Conservation (phyloP, 2,797 vertebrate species). For the Enteromius mattozi region DNA sequence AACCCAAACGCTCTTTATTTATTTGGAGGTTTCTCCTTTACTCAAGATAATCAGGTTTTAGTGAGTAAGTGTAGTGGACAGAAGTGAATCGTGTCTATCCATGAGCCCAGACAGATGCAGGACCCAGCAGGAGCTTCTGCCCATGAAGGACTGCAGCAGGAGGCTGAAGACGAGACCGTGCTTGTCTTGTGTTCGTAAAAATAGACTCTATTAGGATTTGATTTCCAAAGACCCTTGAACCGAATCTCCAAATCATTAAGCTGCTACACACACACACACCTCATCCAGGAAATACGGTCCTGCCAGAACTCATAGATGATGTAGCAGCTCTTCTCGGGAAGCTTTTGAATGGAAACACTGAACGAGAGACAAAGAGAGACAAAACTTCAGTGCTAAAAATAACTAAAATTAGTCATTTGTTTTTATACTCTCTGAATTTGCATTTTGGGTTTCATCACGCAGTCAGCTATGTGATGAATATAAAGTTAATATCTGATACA, state of each 20-base stretch:
- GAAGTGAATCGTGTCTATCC: not conserved
- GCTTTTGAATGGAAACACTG: slow-evolving; percentile 91
- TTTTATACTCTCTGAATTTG: not conserved
- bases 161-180: not conserved
- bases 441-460: not conserved
- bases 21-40: not conserved
- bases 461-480: not conserved
- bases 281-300: slow-evolving; percentile 85
- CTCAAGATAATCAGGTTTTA: not conserved
- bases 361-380: slow-evolving; percentile 47
- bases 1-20: not conserved
- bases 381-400: slow-evolving; percentile 30
- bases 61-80: not conserved
- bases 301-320: slow-evolving; percentile 88
- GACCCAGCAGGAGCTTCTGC: not conserved
- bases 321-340: slow-evolving; percentile 81
- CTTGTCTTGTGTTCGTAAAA: not conserved
- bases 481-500: not conserved
- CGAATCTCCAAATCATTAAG: not conserved
- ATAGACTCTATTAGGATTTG: slow-evolving; percentile 2
- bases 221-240: slow-evolving; percentile 5
- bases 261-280: slow-evolving; percentile 63
- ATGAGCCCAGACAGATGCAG: not conserved
- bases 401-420: not conserved
- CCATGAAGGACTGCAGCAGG: not conserved